Evolutionary conservation across 2,888 invertebrate genomes (phyloP).

Genomic region (Dryomyza anilis): DNA sequence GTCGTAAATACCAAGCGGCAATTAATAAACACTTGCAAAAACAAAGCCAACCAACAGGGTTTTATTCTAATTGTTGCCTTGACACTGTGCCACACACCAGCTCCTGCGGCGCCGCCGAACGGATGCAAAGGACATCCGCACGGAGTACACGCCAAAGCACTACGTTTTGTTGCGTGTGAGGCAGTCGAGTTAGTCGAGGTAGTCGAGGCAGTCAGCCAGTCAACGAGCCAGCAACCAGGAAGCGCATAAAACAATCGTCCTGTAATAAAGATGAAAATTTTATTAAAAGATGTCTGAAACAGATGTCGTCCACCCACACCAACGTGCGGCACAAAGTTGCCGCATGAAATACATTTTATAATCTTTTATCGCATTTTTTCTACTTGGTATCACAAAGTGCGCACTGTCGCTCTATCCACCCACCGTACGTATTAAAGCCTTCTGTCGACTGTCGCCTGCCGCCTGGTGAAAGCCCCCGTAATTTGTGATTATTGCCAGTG

Average conservation of each 20-base stretch:
- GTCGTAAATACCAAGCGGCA: slow-evolving; percentile 19
- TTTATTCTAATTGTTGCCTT: slow-evolving; percentile 57
- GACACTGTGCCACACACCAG: slow-evolving; percentile 21
- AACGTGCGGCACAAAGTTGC: slow-evolving; percentile 28
- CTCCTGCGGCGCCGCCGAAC: slow-evolving; percentile 31
- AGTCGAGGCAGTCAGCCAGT: not conserved
- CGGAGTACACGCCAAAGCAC: not conserved
- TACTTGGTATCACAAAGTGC: slow-evolving; percentile 58
- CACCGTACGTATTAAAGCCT: slow-evolving; percentile 45
- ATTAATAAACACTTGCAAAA: slow-evolving; percentile 26
- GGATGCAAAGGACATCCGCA: slow-evolving; percentile 18
- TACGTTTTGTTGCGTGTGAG: too few relatives aligned
- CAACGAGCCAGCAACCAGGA: slow-evolving; percentile 25
- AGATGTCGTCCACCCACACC: slow-evolving; percentile 54
- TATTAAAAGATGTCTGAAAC: slow-evolving; percentile 63
- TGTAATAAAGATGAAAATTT: slow-evolving; percentile 64
- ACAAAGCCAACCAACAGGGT: slow-evolving; percentile 42
- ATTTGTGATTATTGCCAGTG: slow-evolving; percentile 41
- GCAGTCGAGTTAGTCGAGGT: too few relatives aligned
- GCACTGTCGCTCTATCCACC: too few relatives aligned
- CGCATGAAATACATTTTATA: slow-evolving; percentile 57
- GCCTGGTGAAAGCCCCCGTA: too few relatives aligned
- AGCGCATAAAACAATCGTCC: slow-evolving; percentile 61
- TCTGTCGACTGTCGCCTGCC: too few relatives aligned
- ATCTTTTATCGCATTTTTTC: slow-evolving; percentile 63